phyloP scores from a whole-genome alignment of 1,140 invertebrate genomes.

The Caenorhabditis latens region DNA sequence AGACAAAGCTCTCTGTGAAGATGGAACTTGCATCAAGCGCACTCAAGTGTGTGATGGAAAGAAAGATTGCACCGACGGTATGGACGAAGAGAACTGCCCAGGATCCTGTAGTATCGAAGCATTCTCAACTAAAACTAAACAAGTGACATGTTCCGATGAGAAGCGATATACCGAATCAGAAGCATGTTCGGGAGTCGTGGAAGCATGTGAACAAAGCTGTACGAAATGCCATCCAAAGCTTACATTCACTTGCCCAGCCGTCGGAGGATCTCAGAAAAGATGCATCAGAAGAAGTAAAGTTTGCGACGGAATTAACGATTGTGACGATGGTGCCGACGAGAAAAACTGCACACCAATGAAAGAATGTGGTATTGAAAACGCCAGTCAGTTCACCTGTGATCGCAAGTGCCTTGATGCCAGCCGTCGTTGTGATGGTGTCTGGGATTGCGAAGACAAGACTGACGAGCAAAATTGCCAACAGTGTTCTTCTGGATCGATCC shows the following conservation, averaged over 20 bases:
- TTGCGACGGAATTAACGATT: slow-evolving; percentile 62
- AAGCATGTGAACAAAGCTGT: slow-evolving; percentile 12
- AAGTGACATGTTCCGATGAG: neutral
- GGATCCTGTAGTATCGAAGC: slow-evolving; percentile 38
- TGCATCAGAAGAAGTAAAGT: slow-evolving; percentile 60
- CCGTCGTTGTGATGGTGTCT: slow-evolving; percentile 23
- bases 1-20: slow-evolving; percentile 53
- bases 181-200: slow-evolving; percentile 19
- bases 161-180: slow-evolving; percentile 11
- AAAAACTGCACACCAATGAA: slow-evolving; percentile 19
- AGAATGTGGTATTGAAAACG: slow-evolving; percentile 16
- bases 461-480: slow-evolving; percentile 55
- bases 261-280: slow-evolving; percentile 2
- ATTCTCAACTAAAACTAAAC: neutral
- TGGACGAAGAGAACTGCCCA: slow-evolving; percentile 61
- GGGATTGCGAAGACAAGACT: slow-evolving; percentile 57
- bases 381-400: slow-evolving; percentile 31
- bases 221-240: slow-evolving; percentile 11
- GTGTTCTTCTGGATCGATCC: neutral
- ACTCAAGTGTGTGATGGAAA: slow-evolving; percentile 59
- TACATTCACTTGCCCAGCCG: slow-evolving; percentile 40
- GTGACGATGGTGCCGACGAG: slow-evolving; percentile 62
- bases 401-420: neutral
- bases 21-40: slow-evolving; percentile 60
- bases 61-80: slow-evolving; percentile 54